Evolutionary conservation across 2,888 invertebrate species (phyloP).

Genomic region (Nephrotoma flavescens): DNA sequence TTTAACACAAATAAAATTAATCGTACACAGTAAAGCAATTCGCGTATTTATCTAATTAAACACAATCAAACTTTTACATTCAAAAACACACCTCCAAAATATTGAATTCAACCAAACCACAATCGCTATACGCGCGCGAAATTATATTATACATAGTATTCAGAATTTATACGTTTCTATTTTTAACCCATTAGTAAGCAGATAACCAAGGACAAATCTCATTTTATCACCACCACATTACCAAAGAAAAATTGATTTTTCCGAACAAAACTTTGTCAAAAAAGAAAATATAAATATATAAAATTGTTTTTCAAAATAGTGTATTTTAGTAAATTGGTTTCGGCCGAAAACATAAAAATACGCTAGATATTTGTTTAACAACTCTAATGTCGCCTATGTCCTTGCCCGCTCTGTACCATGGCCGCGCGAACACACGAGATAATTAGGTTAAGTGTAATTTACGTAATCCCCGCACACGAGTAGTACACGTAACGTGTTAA

Average conservation of each 20-base stretch:
- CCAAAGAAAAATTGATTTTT: background rate
- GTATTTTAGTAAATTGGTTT: background rate
- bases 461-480: background rate
- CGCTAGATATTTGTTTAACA: background rate
- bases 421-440: background rate
- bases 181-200: background rate
- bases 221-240: background rate
- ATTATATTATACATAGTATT: background rate
- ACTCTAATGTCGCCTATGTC: background rate
- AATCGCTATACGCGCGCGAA: background rate
- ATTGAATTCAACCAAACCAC: background rate
- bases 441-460: background rate
- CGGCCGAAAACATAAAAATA: background rate
- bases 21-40: background rate
- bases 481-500: background rate
- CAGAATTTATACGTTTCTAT: background rate
- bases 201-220: background rate
- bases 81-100: background rate
- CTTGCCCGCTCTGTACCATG: background rate
- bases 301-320: background rate
- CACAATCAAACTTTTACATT: background rate
- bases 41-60: background rate
- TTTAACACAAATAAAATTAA: background rate
- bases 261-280: background rate
- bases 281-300: background rate